Base-by-base conservation (phyloP, 2,888 invertebrate genomes). In the Resseliella maxima region DNA sequence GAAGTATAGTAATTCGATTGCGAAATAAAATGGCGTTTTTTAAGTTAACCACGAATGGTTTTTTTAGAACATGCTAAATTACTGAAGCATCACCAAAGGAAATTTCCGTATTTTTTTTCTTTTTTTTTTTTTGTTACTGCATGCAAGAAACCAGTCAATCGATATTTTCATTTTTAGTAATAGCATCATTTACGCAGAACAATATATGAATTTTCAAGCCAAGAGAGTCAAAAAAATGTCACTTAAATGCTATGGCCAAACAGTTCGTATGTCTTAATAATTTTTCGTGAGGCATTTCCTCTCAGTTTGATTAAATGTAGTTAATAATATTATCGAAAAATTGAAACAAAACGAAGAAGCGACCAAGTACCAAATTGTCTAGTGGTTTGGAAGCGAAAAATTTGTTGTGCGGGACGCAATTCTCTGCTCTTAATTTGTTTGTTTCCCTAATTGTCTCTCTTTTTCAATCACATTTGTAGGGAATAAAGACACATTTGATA, bases 241-340 rank as follows among this genome's bases (percentile, higher is more conserved):
- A n/a, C n/a, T n/a, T 41, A 5, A 41, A 41, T 41, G 41, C 41
- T 41, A 41, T 18, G 2, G 18, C 12, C 46, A 2, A 2, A 41
- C 41, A 41, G 5, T 41, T 41, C 6, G 12, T 59, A 24, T 2
- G 24, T 24, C 10, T 59, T 1, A 50, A 18, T 12, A 50, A 21
- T 2, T 10, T 50, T 59, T 24, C 27, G 41, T 41, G 41, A 72
- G 31, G 72, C 31, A 31, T 72, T 72, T 18, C 1, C 46, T 2
- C 18, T n/a, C 12, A n/a, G 10, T 72, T 72, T 72, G 72, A 31
- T 59, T 59, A 59, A 2, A n/a, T 72, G 72, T 72, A 72, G 12
- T 72, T 72, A 72, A 72, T 72, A 72, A 31, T 15, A 72, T 31
- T 72, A 72, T 72, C 27, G 59, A 50, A 41, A 5, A 59, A 59